A percentile compares a stretch with the other conserved stretches of the same genome.
Conservation (phyloP, 2,888 invertebrate genomes). For the Achlya flavicornis region DNA sequence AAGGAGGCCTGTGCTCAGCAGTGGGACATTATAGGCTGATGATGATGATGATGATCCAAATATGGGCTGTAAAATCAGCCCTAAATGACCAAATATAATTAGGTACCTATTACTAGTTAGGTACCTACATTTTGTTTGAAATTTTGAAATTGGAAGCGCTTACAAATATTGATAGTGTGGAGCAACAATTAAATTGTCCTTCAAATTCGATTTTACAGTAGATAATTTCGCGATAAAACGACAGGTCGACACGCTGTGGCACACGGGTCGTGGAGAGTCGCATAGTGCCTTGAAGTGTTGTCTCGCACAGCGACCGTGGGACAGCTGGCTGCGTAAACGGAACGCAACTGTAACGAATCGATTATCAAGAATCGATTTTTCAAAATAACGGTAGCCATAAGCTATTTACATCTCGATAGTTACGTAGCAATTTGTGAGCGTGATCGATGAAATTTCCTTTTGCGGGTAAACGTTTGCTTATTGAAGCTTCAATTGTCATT, state of each 20-base stretch:
- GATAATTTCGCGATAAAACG: slow-evolving; percentile 61
- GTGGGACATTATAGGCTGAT: too few relatives aligned
- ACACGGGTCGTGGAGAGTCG: slow-evolving; percentile 44
- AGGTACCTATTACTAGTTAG: too few relatives aligned
- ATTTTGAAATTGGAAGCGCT: not conserved
- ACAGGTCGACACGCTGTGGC: slow-evolving; percentile 56
- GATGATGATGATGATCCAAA: too few relatives aligned
- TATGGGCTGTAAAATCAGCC: too few relatives aligned
- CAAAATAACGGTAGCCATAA: slow-evolving; percentile 78
- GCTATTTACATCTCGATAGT: slow-evolving; percentile 80
- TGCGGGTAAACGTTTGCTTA: slow-evolving; percentile 78
- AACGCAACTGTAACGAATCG: slow-evolving; percentile 78
- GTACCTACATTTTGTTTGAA: too few relatives aligned
- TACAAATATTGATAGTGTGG: slow-evolving; percentile 51
- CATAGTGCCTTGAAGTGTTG: slow-evolving; percentile 33
- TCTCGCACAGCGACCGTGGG: slow-evolving; percentile 68
- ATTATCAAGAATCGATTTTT: slow-evolving; percentile 79
- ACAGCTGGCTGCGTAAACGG: slow-evolving; percentile 69
- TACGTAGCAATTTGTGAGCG: slow-evolving; percentile 79
- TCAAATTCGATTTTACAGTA: slow-evolving; percentile 63
- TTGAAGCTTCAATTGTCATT: slow-evolving; percentile 79
- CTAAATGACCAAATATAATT: too few relatives aligned
- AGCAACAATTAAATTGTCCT: slow-evolving; percentile 62
- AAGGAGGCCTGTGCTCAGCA: too few relatives aligned
- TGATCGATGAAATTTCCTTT: slow-evolving; percentile 80